Evolutionary conservation across 2,888 invertebrate species (phyloP), one percentile per base, ranked within the genome.

Genomic region (Eristalinus aeneus): DNA sequence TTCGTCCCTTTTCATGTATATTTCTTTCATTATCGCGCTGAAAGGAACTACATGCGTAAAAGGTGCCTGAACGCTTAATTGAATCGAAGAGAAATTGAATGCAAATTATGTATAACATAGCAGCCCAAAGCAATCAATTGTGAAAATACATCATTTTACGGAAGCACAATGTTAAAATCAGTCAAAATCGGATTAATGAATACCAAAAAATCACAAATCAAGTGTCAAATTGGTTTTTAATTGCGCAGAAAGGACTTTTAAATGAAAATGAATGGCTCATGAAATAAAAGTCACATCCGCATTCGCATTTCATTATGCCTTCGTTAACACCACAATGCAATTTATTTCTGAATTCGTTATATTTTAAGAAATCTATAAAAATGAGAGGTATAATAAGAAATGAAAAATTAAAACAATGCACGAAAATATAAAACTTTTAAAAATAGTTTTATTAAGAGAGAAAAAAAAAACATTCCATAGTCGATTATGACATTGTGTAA

Each of bases 401-500:
- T 16, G 16, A 46, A 46, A 8, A 46, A 46, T 46, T 8, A 46
- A 46, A 46, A 16, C 2, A 16, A n/a, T 16, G 0, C n/a, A 46
- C n/a, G 16, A 16, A 16, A 46, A 46, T 46, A 8, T 5, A 27
- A 27, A 27, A 16, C 16, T n/a, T 46, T 6, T 16, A 4, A 39
- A 39, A 39, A n/a, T 12, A n/a, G n/a, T 12, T 12, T 39, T 1
- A 16, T 16, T 27, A 27, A 27, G 27, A 27, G 46, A 46, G 6
- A n/a, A 46, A 5, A 2, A 16, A 56, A 22, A 32, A 12, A 34
- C 56, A 20, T 75, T 69, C 61, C 79, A 79, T 54, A 65, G 75
- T 67, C 79, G 71, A 79, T 67, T 36, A 11, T 68, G 71, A 76
- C 73, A 4, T 23, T 72, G 75, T 72, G 63, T 78, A 78, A 73